phyloP scores from a whole-genome alignment of 2,113 vertebrate species.

The Neogobius melanostomus region DNA sequence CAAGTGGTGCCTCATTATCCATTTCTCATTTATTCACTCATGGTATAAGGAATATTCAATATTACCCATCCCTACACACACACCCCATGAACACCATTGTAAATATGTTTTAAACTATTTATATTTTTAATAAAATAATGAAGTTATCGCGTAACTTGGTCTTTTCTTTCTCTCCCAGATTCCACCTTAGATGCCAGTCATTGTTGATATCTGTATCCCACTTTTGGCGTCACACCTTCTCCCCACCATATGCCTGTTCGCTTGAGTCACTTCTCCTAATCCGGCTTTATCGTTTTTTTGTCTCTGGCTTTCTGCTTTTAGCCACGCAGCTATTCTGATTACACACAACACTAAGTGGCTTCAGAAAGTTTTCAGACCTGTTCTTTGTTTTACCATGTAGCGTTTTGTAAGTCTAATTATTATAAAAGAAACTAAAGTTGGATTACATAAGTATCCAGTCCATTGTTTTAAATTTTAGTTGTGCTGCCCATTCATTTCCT shows the following conservation, averaged over 20 bases:
- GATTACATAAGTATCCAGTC: too few species aligned
- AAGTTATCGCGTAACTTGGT: background rate
- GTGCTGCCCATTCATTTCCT: background rate
- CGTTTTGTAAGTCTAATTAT: too few species aligned
- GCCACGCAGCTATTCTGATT: constrained; percentile 8
- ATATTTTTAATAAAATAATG: constrained; percentile 54
- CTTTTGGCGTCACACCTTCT: constrained; percentile 10
- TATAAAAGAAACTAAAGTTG: too few species aligned
- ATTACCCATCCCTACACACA: background rate
- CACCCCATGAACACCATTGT: constrained; percentile 19
- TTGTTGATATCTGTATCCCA: constrained; percentile 14
- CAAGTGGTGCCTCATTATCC: background rate
- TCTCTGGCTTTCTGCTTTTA: constrained; percentile 12
- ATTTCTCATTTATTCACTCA: background rate
- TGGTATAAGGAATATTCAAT: background rate
- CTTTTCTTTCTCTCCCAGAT: constrained; percentile 4
- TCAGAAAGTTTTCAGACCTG: too few species aligned
- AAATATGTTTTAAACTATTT: constrained; percentile 44
- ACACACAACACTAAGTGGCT: background rate
- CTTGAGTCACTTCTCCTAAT: constrained; percentile 21
- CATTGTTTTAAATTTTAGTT: too few species aligned
- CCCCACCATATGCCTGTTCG: background rate
- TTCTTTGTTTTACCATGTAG: too few species aligned
- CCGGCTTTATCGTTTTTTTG: constrained; percentile 25
- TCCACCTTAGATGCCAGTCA: constrained; percentile 35